Evolutionary conservation across 2,113 vertebrate genomes (phyloP).

Genomic region (Dasypus novemcinctus): DNA sequence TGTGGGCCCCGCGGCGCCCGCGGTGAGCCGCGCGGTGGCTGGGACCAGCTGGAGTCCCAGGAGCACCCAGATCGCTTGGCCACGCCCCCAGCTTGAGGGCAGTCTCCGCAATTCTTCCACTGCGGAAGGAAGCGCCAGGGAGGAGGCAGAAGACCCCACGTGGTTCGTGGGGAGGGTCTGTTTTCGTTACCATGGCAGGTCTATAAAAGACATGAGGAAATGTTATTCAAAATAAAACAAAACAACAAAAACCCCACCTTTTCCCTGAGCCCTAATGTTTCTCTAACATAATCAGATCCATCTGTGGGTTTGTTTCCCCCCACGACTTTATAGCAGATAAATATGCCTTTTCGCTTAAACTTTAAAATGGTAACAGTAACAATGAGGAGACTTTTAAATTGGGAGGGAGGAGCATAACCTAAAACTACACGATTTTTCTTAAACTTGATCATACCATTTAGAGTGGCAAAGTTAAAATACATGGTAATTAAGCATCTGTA

Average conservation of each 20-base stretch:
- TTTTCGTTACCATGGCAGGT: neutral
- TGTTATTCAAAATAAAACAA: neutral
- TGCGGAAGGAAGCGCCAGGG: neutral
- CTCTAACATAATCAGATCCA: neutral
- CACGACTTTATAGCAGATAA: neutral
- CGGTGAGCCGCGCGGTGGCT: neutral
- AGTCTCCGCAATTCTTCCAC: neutral
- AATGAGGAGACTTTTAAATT: neutral
- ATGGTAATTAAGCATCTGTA: neutral
- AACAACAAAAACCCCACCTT: neutral
- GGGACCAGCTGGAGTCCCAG: accelerated
- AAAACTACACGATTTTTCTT: neutral
- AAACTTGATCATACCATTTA: neutral
- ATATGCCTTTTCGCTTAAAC: neutral
- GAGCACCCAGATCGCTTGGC: neutral
- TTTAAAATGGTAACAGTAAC: neutral
- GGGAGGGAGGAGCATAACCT: neutral
- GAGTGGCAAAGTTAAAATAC: neutral
- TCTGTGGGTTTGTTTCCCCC: neutral
- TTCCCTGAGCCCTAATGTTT: neutral
- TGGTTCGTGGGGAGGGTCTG: neutral
- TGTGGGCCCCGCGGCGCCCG: neutral
- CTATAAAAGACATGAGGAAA: neutral
- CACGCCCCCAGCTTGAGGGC: neutral
- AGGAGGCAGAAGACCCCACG: neutral